Evolutionary conservation across 2,113 vertebrate species (phyloP), one percentile per base, ranked within the genome.

Genomic region (Ameiurus melas): DNA sequence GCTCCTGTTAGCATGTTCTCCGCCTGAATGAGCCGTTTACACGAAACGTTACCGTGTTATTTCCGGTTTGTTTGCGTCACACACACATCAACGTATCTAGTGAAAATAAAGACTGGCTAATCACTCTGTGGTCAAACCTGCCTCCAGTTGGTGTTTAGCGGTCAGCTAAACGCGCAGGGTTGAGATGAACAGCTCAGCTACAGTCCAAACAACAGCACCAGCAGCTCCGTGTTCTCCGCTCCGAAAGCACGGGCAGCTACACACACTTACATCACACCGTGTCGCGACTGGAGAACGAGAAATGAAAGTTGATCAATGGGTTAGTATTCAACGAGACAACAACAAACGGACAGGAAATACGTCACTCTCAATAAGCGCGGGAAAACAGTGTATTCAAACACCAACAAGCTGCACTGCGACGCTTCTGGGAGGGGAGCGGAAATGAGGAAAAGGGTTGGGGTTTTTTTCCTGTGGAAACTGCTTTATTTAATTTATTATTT

Each of bases 351-450:
- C 68, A 82, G 90, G 89, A 92, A 78, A 2, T 39, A 90, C 94
- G 93, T 94, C 92, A 95, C 78, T 91, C 92, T 90, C 2, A 79
- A 70, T 43, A 9, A 88, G 77, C 85, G 91, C 90, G 90, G 91
- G 92, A 91, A 91, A 88, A 47, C 39, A 30, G 25, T 68, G 83
- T 62, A 51, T 60, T 82, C n/a, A 47, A 83, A 83, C 55, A 36
- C 20, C 33, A 39, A 60, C 30, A 36, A 39, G 33, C 82, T 66
- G 82, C 60, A 51, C n/a, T 51, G 47, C 47, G 9, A 51, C 9
- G 47, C 47, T 5, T 25, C 36, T 33, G 51, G 58, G 12, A 27
- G 13, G 30, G 27, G 30, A 14, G 53, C 55, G 53, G 47, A 36
- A 81, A 36, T 33, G 30, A 81, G 53, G 79, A 33, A 22, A 22